These are phyloP conservation scores for Lycocorax pyrrhopterus DNA, from an alignment of 2,113 vertebrate genomes.

Conservation along the genomic window DNA sequence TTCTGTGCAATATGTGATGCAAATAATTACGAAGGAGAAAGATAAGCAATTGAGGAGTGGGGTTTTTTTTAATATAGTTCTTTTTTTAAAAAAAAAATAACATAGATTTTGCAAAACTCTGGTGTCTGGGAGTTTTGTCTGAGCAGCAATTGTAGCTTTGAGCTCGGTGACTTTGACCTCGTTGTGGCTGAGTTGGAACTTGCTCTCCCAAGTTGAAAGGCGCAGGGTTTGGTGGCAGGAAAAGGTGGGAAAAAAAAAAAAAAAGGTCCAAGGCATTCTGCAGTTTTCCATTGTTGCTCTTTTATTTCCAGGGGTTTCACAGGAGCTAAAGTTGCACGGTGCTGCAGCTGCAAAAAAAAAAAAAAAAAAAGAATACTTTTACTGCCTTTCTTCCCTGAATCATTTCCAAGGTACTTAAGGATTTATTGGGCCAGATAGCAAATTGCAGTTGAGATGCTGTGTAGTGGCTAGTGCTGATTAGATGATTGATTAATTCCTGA, in stretches of 20 bases:
- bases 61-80: background rate
- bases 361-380: background rate
- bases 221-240: constrained; percentile 9
- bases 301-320: constrained; percentile 39
- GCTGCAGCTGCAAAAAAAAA: background rate
- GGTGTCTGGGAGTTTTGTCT: background rate
- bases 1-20: background rate
- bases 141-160: background rate
- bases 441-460: background rate
- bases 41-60: background rate
- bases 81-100: background rate
- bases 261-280: constrained; percentile 1
- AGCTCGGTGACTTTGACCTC: constrained; percentile 63
- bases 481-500: constrained; percentile 42
- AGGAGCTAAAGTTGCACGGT: background rate
- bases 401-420: constrained; percentile 31
- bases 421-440: constrained; percentile 34
- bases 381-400: constrained; percentile 21
- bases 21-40: constrained; percentile 17
- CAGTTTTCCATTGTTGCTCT: constrained; percentile 48
- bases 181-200: constrained; percentile 52
- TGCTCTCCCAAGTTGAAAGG: constrained; percentile 64
- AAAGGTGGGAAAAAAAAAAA: background rate
- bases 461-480: constrained; percentile 5
- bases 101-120: background rate